Percentiles rank a stretch among this genome's conserved stretches.
phyloP scores from a whole-genome alignment of 2,888 invertebrate species.

The Acheta domesticus region DNA sequence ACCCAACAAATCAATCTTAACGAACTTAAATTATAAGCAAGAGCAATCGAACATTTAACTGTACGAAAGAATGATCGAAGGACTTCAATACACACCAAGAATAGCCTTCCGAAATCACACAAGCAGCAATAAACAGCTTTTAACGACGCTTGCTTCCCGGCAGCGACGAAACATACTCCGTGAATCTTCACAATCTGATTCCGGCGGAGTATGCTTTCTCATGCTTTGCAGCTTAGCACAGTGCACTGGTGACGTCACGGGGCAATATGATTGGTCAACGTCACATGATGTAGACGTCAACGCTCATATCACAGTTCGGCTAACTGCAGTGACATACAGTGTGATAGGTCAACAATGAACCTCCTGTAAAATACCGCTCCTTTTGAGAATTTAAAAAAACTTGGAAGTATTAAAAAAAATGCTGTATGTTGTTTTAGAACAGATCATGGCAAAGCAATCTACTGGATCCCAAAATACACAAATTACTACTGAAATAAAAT shows the following conservation, averaged over 20 bases:
- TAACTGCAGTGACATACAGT: no score
- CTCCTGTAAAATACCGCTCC: no score
- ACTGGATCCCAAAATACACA: no score
- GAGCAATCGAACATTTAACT: neutral
- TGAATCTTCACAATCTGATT: neutral
- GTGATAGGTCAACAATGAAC: no score
- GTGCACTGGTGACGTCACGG: conserved; percentile 5
- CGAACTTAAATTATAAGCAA: no score
- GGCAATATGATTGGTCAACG: conserved; percentile 2
- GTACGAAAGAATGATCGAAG: neutral
- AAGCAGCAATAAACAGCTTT: conserved; percentile 4
- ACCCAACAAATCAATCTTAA: neutral
- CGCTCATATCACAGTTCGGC: no score
- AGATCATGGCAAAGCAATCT: no score
- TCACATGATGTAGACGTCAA: neutral
- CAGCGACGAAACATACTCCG: neutral
- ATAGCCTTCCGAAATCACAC: neutral
- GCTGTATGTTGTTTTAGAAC: no score
- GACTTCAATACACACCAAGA: neutral
- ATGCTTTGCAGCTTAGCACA: neutral
- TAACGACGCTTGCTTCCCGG: neutral
- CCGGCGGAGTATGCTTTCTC: conserved; percentile 4
- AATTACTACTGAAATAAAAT: no score
- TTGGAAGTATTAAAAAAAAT: no score
- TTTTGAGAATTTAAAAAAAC: no score